These are phyloP conservation scores for Physeter macrocephalus DNA, from an alignment of 2,113 vertebrate genomes.

Conservation along the genomic window DNA sequence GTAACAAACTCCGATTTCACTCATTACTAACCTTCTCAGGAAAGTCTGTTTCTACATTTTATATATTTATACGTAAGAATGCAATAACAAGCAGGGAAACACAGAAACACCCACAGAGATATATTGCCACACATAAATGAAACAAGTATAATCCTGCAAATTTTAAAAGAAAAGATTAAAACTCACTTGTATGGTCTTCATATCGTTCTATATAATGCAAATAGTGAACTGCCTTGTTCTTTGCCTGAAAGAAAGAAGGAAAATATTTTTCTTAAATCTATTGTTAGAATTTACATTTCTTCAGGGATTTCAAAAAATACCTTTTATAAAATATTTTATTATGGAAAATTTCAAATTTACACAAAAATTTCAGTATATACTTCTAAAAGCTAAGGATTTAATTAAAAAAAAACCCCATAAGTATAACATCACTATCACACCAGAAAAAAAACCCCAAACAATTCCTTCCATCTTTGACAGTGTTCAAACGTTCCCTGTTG, in stretches of 20 bases:
- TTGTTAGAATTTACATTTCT: background rate
- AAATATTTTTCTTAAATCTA: background rate
- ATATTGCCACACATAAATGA: background rate
- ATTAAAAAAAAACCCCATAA: background rate
- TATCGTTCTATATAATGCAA: conserved; percentile 90
- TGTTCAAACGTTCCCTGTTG: background rate
- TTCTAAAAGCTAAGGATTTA: background rate
- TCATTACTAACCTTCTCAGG: background rate
- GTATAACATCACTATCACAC: background rate
- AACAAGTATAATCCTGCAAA: background rate
- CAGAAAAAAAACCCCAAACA: background rate
- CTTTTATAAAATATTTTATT: conserved; percentile 26
- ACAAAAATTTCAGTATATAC: background rate
- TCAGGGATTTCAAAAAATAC: background rate
- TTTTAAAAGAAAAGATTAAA: background rate
- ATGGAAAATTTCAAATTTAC: background rate
- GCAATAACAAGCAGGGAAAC: background rate
- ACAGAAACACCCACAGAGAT: background rate
- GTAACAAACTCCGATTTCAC: background rate
- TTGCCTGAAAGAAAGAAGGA: conserved; percentile 84
- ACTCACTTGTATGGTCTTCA: conserved; percentile 93
- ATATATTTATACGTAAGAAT: background rate
- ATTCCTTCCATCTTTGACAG: background rate
- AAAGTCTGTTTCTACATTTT: background rate
- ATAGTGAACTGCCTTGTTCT: conserved; percentile 91